Percentiles rank a stretch among this genome's conserved stretches.
These are phyloP conservation scores for Telmatochromis sp. DNA, from an alignment of 2,113 vertebrate genomes.

Conservation along the genomic window DNA sequence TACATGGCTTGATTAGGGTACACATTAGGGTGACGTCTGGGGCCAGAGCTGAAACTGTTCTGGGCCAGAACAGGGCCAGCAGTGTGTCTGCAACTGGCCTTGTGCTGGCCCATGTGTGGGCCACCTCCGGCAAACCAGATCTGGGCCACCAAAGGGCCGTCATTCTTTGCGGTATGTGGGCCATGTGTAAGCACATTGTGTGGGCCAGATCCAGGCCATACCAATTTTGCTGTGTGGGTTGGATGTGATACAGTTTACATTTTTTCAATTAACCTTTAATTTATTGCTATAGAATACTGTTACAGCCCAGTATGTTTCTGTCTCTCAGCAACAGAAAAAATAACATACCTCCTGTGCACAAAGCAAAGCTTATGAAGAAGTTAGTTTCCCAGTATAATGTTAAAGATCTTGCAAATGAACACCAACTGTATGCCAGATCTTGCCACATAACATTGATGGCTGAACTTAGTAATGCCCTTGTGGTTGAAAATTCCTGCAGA, in stretches of 20 bases:
- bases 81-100: not conserved
- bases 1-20: not conserved
- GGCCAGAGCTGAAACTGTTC: not conserved
- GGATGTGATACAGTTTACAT: not conserved
- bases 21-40: not conserved
- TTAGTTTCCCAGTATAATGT: not conserved
- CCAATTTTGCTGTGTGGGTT: not conserved
- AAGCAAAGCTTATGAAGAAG: not conserved
- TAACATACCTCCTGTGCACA: not conserved
- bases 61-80: not conserved
- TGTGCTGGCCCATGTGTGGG: not conserved
- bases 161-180: not conserved
- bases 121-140: not conserved
- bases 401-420: not conserved
- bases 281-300: not conserved
- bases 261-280: not conserved
- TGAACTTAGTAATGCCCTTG: not conserved
- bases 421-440: not conserved
- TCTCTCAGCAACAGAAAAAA: not conserved
- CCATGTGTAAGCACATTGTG: not conserved
- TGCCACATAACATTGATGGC: not conserved
- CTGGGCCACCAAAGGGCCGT: not conserved
- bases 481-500: not conserved
- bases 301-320: not conserved
- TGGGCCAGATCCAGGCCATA: not conserved